Percentiles rank a stretch among this genome's conserved stretches.
Conservation (phyloP, 2,797 vertebrate genomes). For the Acanthurus tractus region DNA sequence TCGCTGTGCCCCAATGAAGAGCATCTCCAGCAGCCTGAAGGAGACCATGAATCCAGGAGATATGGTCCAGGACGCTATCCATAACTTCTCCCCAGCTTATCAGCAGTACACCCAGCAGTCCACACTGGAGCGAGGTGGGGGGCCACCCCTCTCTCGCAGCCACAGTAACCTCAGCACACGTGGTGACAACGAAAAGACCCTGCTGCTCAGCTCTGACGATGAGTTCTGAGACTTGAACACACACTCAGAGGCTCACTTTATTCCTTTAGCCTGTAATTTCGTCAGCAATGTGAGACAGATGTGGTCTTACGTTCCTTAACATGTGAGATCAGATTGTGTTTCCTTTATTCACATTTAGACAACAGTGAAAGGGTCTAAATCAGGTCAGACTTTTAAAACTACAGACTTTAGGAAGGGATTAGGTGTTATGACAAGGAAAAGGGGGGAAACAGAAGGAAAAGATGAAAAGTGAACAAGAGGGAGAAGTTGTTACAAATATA, state of each 20-base stretch:
- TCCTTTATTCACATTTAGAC: not conserved
- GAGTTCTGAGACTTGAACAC: slow-evolving; percentile 86
- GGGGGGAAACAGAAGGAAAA: slow-evolving; percentile 17
- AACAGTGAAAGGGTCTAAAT: not conserved
- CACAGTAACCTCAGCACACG: slow-evolving; percentile 80
- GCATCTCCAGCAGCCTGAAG: slow-evolving; percentile 99
- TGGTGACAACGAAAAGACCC: slow-evolving; percentile 94
- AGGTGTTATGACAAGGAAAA: slow-evolving; percentile 1
- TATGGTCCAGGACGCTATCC: slow-evolving; percentile 98
- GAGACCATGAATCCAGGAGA: slow-evolving; percentile 98
- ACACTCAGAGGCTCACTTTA: slow-evolving; percentile 1
- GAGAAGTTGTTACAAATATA: slow-evolving; percentile 21
- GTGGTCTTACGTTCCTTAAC: slow-evolving; percentile 38
- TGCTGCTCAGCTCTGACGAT: slow-evolving; percentile 96
- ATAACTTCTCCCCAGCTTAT: slow-evolving; percentile 99
- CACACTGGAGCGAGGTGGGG: slow-evolving; percentile 89
- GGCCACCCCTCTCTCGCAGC: slow-evolving; percentile 83
- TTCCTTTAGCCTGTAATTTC: slow-evolving; percentile 23
- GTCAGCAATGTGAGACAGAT: slow-evolving; percentile 38
- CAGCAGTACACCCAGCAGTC: slow-evolving; percentile 99
- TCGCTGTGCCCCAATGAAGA: slow-evolving; percentile 96
- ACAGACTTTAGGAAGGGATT: not conserved
- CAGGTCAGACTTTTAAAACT: slow-evolving; percentile 1
- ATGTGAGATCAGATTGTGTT: slow-evolving; percentile 31
- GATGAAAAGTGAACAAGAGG: slow-evolving; percentile 7